Conservation (phyloP, 2,797 vertebrate species). For the Astyanax mexicanus region DNA sequence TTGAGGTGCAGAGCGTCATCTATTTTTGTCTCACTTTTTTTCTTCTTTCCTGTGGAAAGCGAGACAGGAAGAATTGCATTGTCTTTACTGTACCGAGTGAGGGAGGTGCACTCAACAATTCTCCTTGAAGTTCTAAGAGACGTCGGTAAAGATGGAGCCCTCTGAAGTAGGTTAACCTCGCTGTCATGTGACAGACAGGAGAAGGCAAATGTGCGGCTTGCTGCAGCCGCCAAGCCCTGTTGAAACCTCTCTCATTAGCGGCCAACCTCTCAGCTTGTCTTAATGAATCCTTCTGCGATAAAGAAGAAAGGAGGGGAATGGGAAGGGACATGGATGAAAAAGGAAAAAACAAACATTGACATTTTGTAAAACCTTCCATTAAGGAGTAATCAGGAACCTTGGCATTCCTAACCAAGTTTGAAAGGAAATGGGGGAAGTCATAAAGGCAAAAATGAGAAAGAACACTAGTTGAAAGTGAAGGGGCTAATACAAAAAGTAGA, state of each 20-base stretch:
- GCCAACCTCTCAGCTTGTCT: slow-evolving; percentile 64
- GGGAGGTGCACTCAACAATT: slow-evolving; percentile 56
- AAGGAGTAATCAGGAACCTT: slow-evolving; percentile 13
- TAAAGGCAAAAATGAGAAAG: background rate
- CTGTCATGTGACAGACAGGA: slow-evolving; percentile 69
- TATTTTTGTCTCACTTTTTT: slow-evolving; percentile 37
- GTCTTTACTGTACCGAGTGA: slow-evolving; percentile 55
- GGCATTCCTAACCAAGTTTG: slow-evolving; percentile 19
- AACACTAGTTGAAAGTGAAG: background rate
- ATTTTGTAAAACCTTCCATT: background rate
- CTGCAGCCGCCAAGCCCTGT: slow-evolving; percentile 24
- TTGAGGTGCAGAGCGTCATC: slow-evolving; percentile 18
- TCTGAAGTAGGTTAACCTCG: slow-evolving; percentile 66
- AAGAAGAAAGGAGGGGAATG: slow-evolving; percentile 14
- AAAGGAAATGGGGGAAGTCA: slow-evolving; percentile 5
- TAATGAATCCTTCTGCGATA: slow-evolving; percentile 58
- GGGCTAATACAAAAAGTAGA: background rate
- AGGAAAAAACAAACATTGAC: slow-evolving; percentile 27
- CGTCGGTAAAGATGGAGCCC: slow-evolving; percentile 67
- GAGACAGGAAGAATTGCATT: slow-evolving; percentile 19
- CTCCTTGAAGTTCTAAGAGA: slow-evolving; percentile 72
- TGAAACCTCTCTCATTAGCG: slow-evolving; percentile 69
- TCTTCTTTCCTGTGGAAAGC: slow-evolving; percentile 50
- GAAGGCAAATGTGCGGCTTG: slow-evolving; percentile 51
- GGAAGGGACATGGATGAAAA: slow-evolving; percentile 21